A percentile compares a stretch with the other conserved stretches of the same genome.
Evolutionary conservation across 2,113 vertebrate genomes (phyloP).

Genomic region (Morone saxatilis): DNA sequence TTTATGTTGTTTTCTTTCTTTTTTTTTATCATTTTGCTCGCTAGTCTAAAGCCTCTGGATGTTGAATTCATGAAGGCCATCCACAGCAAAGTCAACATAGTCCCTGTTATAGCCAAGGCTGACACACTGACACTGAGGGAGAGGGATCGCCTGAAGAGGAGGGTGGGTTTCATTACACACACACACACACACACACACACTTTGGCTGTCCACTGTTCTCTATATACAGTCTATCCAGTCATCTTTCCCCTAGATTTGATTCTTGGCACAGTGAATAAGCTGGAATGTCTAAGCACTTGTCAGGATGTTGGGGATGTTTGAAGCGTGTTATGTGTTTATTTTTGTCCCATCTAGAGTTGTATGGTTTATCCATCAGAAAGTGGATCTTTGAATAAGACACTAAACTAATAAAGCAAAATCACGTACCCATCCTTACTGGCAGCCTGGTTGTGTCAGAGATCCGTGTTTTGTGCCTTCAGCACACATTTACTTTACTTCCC

Average conservation of each 20-base stretch:
- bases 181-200: background rate
- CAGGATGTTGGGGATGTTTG: slow-evolving; percentile 10
- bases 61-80: slow-evolving; percentile 95
- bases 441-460: slow-evolving; percentile 13
- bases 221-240: background rate
- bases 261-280: background rate
- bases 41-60: slow-evolving; percentile 90
- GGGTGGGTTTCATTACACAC: slow-evolving; percentile 79
- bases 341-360: slow-evolving; percentile 10
- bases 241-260: background rate
- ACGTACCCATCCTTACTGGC: slow-evolving; percentile 17
- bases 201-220: background rate
- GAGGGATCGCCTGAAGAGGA: slow-evolving; percentile 91
- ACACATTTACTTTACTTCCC: background rate
- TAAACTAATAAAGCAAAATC: slow-evolving; percentile 9
- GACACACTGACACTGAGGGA: slow-evolving; percentile 90
- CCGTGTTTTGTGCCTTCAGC: slow-evolving; percentile 12
- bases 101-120: slow-evolving; percentile 93
- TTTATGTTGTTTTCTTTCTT: too few species aligned
- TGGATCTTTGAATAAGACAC: slow-evolving; percentile 4
- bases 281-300: slow-evolving; percentile 14
- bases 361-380: slow-evolving; percentile 46
- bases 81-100: slow-evolving; percentile 94
- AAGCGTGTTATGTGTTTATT: slow-evolving; percentile 13
- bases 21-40: background rate